Base-by-base conservation (phyloP, 2,113 vertebrate species). In the Centropristis striata region DNA sequence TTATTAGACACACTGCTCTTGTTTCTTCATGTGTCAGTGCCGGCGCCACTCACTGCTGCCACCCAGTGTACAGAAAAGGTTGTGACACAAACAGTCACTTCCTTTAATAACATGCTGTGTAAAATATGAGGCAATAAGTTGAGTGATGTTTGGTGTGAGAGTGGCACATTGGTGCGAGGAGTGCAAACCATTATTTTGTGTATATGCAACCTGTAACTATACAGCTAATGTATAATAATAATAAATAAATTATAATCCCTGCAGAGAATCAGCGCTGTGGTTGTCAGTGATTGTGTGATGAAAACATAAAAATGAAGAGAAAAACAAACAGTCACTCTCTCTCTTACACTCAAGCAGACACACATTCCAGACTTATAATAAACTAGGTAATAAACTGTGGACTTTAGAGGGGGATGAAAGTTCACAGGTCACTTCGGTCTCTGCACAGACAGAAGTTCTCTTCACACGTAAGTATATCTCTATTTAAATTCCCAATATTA, bases 211-310 rank as follows among this genome's bases (percentile, higher is more conserved):
- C 44, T 88, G 76, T 83, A 80, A 84, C 7, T 75, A 58, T 53
- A 67, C 75, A 70, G 61, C 66, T 82, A 15, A 65, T 90, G 89
- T 90, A 80, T 64, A 75, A 53, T 77, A 80, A 81, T 88, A 90
- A 87, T 88, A 90, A 91, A 85, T 49, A 77, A 49, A 32, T 39
- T 71, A 78, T 86, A 85, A 86, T 80, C 72, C 71, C 32, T 27
- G 13, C 46, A 64, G 49, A 61, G 20, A 75, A 73, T 36, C 6
- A 63, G 37, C 1, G 10, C 51, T 53, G 25, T 50, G 71, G 13
- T 25, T 49, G 21, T 80, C 63, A 50, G 7, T 65, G 28, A 42
- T 32, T 32, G n/a, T 32, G 32, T 6, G 6, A 32, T 32, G 32
- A 32, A 32, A 32, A 32, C 32, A 32, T 32, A 4, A 32, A 32